Base-by-base conservation (phyloP, 2,888 invertebrate genomes). In the Rhimphoctona megacephalus region DNA sequence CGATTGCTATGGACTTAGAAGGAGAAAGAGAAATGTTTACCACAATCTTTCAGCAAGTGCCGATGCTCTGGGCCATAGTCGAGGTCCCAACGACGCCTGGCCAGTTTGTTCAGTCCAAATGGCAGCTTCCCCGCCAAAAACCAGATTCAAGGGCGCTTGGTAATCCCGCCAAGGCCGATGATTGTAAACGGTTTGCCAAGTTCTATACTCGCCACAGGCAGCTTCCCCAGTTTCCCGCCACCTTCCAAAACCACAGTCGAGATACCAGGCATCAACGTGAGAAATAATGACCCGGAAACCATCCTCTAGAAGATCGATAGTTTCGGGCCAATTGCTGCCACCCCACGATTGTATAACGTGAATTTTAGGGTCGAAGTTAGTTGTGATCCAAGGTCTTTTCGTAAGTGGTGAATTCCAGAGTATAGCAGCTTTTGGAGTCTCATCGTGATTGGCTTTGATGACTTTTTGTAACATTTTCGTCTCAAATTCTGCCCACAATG, bases 221-320 rank as follows among this genome's bases (percentile, higher is more conserved):
- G 97, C 98, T 90, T 97, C 97, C 1, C 97, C 97, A 43, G 96
- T 96, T 92, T 97, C 97, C 36, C 98, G 95, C 98, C 98, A 98
- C 88, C 96, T 96, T 0, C 97, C 98, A 93, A 97, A 98, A 1
- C 98, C 98, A 92, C 98, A 98, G 94, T 98, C 98, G 89, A 98
- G 95, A 94, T 98, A 98, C 97, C 97, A 97, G 6, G 97, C 97
- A 93, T 98, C 98, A 80, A 98, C 98, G 94, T 98, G 98, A 22
- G 98, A 98, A 83, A 98, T 94, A 81, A 98, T 96, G 76, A 97
- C 95, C 82, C 96, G 96, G 94, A 96, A 98, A 3, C 98, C 98
- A 81, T 97, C 97, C 89, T 97, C 96, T 36, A 98, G 94, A 6
- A 98, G 95, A 86, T 97, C 97, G 8, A 96, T 96, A 22, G 98